Evolutionary conservation across 2,888 invertebrate genomes (phyloP), one percentile per base, ranked within the genome.

Genomic region (Cenopis cana): DNA sequence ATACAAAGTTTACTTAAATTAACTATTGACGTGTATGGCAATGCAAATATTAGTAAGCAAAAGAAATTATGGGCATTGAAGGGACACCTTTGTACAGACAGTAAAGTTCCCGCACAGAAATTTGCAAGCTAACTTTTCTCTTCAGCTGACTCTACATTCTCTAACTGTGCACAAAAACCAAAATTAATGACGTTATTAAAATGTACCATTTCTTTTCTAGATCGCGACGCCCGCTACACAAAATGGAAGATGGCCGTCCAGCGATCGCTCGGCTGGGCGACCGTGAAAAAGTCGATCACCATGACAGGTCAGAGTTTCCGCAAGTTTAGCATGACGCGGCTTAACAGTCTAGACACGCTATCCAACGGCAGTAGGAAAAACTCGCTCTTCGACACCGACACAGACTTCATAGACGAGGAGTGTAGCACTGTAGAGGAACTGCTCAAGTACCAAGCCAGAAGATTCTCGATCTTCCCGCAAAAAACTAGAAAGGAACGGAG

Each of bases 161-260:
- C 24, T 24, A 24, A 24, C 24, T n/a, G 24, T 24, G 24, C 1
- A 3, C 24, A 3, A n/a, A n/a, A n/a, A n/a, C 24, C 24, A 24
- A 24, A 24, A 24, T 24, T 1, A 24, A 24, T 24, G 24, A 24
- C 24, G 2, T 24, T 24, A 24, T 24, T 24, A 24, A 24, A 24
- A 24, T 4, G 2, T 38, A 18, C 12, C 24, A 4, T 73, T 73
- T 70, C 75, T 57, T 62, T 86, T 86, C 2, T 88, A 96, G 97
- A 98, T 84, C 95, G 98, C 69, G 96, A 97, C 83, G 94, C 95
- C 5, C 95, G 98, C 74, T 98, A 98, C 88, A 96, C 95, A 9
- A 97, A 97, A 89, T 99, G 99, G 99, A 98, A 98, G 90, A 97
- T 97, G 95, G 99, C 99, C 0, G 98, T 99, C 1, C 96, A 98